Evolutionary conservation across 2,113 vertebrate species (phyloP), one percentile per base, ranked within the genome.

Genomic region (Ophthalmolycus amberensis): DNA sequence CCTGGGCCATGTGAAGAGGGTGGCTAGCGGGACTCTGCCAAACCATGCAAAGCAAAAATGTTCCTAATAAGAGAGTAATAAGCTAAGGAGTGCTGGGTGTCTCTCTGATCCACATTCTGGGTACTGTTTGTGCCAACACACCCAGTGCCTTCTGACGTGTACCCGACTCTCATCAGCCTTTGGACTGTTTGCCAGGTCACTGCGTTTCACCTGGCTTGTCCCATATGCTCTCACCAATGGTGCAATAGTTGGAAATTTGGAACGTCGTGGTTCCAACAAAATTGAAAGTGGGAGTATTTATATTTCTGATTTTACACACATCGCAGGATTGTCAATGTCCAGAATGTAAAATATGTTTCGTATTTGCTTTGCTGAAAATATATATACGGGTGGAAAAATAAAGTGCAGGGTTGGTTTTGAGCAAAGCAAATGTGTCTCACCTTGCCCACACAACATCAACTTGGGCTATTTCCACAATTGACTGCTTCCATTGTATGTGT

Each of bases 21-120:
- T 90, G 91, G 90, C 88, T 91, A 89, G 89, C 85, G 75, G 86
- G 88, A 92, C 89, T 90, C 91, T 93, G 91, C 90, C 90, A 90
- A 92, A 91, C 92, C 92, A 94, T 92, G 91, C 92, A 83, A 88
- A 85, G 91, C 86, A 94, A 95, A 93, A 92, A 91, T 92, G 86
- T 93, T 90, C 88, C 90, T 95, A 94, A 95, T 94, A 94, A 94
- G 93, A 94, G 86, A 91, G 91, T 94, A 93, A 92, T 93, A 92
- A 94, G 93, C 92, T 94, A 94, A 92, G 66, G 87, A 85, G 89
- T 79, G 86, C 90, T 85, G 88, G 63, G 82, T 90, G 85, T 89
- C 77, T 85, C 90, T 93, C 91, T 93, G 92, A 92, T 92, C 86
- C 84, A 71, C 87, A 88, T 88, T 87, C 83, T 88, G 91, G 90